These are phyloP conservation scores for Neogobius melanostomus DNA, from an alignment of 2,113 vertebrate genomes.

Conservation along the genomic window DNA sequence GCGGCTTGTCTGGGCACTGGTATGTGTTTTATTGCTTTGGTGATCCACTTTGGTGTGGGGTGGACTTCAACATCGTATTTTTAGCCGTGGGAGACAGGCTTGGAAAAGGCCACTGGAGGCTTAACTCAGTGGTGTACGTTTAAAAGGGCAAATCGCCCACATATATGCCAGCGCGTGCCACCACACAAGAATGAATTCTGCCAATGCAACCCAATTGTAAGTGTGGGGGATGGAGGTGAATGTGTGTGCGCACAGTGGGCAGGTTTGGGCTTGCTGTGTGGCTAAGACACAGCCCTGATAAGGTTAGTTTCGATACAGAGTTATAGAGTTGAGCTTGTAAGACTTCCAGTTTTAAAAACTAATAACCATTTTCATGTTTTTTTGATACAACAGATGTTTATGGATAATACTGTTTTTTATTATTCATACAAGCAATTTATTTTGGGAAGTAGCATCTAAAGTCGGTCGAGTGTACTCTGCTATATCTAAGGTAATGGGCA, in stretches of 20 bases:
- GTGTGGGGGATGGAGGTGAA: not conserved
- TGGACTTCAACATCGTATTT: conserved; percentile 58
- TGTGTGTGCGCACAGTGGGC: not conserved
- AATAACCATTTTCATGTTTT: not conserved
- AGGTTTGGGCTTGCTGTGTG: not conserved
- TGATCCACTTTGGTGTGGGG: conserved; percentile 45
- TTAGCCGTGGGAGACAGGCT: conserved; percentile 52
- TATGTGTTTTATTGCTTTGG: conserved; percentile 60
- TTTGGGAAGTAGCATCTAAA: not conserved
- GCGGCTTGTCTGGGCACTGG: conserved; percentile 39
- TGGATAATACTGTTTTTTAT: not conserved
- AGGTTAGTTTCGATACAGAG: not conserved
- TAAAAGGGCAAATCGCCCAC: conserved; percentile 71
- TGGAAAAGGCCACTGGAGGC: conserved; percentile 64
- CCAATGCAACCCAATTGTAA: conserved; percentile 19
- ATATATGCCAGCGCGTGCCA: conserved; percentile 57
- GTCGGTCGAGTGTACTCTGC: not conserved
- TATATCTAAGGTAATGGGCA: too few species aligned
- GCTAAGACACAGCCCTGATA: not conserved
- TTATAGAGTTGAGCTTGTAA: not conserved
- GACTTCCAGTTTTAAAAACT: not conserved
- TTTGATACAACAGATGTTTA: not conserved
- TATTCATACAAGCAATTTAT: not conserved
- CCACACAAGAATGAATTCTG: conserved; percentile 49
- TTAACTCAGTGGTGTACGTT: conserved; percentile 63